These are phyloP conservation scores for Mustela nigripes DNA, from an alignment of 2,113 vertebrate genomes.

Conservation along the genomic window DNA sequence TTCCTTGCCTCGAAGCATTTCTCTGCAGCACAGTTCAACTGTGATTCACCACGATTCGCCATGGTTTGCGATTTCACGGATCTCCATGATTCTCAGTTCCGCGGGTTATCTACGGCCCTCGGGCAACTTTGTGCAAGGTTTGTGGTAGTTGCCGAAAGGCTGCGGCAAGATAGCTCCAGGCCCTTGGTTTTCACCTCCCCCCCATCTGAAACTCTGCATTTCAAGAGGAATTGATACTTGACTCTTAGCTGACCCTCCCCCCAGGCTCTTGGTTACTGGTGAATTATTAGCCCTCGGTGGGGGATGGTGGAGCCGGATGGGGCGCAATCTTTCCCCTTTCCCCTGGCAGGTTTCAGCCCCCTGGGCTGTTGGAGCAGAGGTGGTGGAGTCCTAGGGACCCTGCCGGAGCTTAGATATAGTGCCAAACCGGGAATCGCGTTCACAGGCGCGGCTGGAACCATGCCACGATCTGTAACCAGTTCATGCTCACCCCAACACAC, in stretches of 20 bases:
- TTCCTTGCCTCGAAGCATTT: neutral
- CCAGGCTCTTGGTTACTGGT: neutral
- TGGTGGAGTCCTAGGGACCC: rapidly evolving
- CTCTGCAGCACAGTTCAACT: neutral
- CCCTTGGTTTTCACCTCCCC: neutral
- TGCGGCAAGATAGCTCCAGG: neutral
- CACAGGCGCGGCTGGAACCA: rapidly evolving
- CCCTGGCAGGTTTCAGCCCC: neutral
- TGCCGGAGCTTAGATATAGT: rapidly evolving
- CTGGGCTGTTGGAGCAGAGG: neutral
- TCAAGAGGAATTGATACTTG: conserved; percentile 29
- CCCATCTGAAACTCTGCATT: conserved; percentile 26
- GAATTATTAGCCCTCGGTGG: neutral
- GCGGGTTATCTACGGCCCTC: neutral
- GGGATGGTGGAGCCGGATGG: neutral
- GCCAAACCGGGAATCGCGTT: rapidly evolving
- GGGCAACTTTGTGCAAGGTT: neutral
- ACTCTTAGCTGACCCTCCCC: conserved; percentile 36
- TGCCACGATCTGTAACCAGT: neutral
- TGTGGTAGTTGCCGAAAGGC: neutral
- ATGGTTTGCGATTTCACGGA: neutral
- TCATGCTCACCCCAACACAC: neutral
- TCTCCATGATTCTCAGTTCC: neutral
- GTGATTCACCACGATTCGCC: neutral
- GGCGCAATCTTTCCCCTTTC: neutral